A percentile compares a stretch with the other conserved stretches of the same genome.
phyloP scores from a whole-genome alignment of 2,797 vertebrate species.

The Clarias fuscus region DNA sequence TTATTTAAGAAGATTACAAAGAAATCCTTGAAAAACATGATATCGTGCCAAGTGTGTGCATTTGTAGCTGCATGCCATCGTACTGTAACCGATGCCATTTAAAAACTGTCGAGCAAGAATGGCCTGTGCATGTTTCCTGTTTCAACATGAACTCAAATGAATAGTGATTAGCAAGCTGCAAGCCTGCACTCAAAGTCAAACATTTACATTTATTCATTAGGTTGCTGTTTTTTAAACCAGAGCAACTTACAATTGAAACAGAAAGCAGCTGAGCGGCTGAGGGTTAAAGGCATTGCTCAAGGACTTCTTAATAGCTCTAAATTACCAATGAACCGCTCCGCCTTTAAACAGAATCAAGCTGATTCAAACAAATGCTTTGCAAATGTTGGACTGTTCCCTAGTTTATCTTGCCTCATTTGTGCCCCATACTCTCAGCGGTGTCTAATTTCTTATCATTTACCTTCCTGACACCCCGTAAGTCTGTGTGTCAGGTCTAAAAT shows the following conservation, averaged over 20 bases:
- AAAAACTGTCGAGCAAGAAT: not conserved
- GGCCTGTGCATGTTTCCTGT: slow-evolving; percentile 17
- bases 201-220: not conserved
- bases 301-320: not conserved
- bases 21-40: no score
- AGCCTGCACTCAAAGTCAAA: not conserved
- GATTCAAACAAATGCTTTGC: slow-evolving; percentile 30
- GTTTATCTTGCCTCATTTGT: slow-evolving; percentile 36
- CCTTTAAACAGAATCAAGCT: slow-evolving; percentile 31
- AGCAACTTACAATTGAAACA: not conserved
- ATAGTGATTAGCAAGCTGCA: not conserved
- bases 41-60: no score
- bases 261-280: not conserved
- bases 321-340: not conserved
- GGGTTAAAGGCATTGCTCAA: not conserved
- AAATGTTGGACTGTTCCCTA: slow-evolving; percentile 32
- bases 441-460: slow-evolving; percentile 48
- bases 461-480: slow-evolving; percentile 46
- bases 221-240: not conserved
- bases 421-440: slow-evolving; percentile 31
- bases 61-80: no score
- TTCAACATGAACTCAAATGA: slow-evolving; percentile 19
- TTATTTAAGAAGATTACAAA: no score
- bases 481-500: slow-evolving; percentile 45
- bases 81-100: not conserved